Base-by-base conservation (phyloP, 1,140 invertebrate genomes). In the Drosophila miranda region DNA sequence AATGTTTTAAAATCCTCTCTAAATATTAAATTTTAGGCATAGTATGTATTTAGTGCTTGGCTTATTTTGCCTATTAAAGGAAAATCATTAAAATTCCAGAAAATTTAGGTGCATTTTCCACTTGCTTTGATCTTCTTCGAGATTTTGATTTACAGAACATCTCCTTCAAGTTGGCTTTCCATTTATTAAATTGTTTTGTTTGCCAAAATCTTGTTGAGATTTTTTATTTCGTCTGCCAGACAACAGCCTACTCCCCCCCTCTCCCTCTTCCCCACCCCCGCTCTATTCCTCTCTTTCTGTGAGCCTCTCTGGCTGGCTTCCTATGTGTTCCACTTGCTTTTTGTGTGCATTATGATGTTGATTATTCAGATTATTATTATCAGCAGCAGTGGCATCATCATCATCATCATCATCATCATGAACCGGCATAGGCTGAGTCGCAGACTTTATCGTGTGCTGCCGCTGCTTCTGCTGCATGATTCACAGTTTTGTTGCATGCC, bases 291-390 rank as follows among this genome's bases (percentile, higher is more conserved):
- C 9, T 8, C 42, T 42, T 9, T 38, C 6, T 14, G 43, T 48
- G 19, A n/a, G 23, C 23, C 23, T 26, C 23, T 26, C 23, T 26
- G 23, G 23, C 23, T 38, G 0, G 13, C 3, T 38, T 13, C 13
- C 11, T 13, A 13, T 38, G 11, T 13, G 11, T 38, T 38, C 34
- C 34, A 38, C 34, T 38, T 38, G 34, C 34, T 13, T 13, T 13
- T 38, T 72, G 59, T 87, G 80, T 78, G 74, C 74, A 82, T 87
- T 87, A 82, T 86, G 66, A 78, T 86, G 74, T 76, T 76, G 74
- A 76, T 76, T 76, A 76, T 76, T 52, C 74, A 75, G 71, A 71
- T 86, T 86, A 86, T 86, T 87, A 82, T 78, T 61, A 82, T 87
- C 80, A 71, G 69, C 74, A 61, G 41, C 59, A 38, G 34, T 38